Evolutionary conservation across 2,888 invertebrate genomes (phyloP).

Genomic region (Phyllotreta cruciferae): DNA sequence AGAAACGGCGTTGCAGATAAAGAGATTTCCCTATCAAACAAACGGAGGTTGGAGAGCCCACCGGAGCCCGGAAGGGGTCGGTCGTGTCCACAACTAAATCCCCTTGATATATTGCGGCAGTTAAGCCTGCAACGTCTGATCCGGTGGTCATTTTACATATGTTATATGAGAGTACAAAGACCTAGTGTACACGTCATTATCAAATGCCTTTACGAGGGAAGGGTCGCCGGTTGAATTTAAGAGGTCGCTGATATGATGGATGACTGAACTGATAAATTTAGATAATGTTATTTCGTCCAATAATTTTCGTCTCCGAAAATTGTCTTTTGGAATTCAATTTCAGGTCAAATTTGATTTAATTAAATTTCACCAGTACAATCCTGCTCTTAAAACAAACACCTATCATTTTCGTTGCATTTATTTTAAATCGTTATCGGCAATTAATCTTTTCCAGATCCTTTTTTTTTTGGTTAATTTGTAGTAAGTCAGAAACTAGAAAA

Average conservation of each 20-base stretch:
- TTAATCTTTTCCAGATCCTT: background rate
- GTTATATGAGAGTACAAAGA: constrained; percentile 57
- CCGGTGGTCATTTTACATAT: constrained; percentile 58
- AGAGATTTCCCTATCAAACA: constrained; percentile 43
- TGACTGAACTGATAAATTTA: background rate
- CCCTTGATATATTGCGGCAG: constrained; percentile 59
- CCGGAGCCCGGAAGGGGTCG: constrained; percentile 41
- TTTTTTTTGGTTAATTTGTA: background rate
- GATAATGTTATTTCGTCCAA: too few species aligned
- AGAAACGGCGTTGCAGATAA: constrained; percentile 42
- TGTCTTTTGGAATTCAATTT: background rate
- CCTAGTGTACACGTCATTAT: constrained; percentile 36
- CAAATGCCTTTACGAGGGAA: constrained; percentile 13
- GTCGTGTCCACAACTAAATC: constrained; percentile 53
- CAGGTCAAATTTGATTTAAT: too few species aligned
- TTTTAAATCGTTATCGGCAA: background rate
- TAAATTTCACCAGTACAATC: background rate
- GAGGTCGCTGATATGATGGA: constrained; percentile 27
- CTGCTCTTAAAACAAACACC: background rate
- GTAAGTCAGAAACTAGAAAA: constrained; percentile 1
- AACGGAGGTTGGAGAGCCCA: constrained; percentile 33
- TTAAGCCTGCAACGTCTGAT: constrained; percentile 57
- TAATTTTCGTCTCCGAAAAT: background rate
- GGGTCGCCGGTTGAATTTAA: constrained; percentile 24
- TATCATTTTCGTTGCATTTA: background rate